Conservation (phyloP, 2,888 invertebrate species). For the Branchellion lobata region DNA sequence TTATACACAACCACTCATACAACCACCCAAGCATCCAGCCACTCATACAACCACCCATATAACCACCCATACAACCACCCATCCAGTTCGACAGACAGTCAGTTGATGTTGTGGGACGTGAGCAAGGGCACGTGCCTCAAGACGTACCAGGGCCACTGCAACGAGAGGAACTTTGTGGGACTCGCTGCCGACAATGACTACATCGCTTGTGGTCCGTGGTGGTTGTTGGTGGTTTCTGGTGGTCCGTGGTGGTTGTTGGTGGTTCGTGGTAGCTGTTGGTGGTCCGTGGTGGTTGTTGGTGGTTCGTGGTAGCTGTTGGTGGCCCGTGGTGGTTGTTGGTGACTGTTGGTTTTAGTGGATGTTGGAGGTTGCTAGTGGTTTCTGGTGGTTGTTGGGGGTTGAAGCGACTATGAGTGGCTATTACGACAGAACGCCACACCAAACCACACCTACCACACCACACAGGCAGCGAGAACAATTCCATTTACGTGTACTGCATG, state of each 20-base stretch:
- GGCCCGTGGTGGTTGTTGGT: not conserved
- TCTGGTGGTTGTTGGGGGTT: not conserved
- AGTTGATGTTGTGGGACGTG: constrained; percentile 86
- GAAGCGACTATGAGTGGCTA: too few species aligned
- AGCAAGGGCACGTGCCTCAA: constrained; percentile 72
- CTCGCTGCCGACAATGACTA: constrained; percentile 87
- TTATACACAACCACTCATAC: not conserved
- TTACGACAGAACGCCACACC: too few species aligned
- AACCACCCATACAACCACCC: not conserved
- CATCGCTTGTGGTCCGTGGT: constrained; percentile 78
- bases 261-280: not conserved
- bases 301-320: not conserved
- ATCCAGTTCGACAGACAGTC: constrained; percentile 78
- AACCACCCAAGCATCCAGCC: too few species aligned
- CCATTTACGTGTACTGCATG: constrained; percentile 86
- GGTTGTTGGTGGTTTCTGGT: not conserved
- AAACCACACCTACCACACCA: too few species aligned
- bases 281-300: not conserved
- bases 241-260: not conserved
- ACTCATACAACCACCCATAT: too few species aligned
- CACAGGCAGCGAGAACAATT: constrained; percentile 86
- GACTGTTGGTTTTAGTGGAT: not conserved
- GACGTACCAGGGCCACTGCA: constrained; percentile 85
- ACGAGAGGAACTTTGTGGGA: constrained; percentile 94
- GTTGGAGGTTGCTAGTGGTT: not conserved